A percentile compares a stretch with the other conserved stretches of the same genome.
phyloP scores from a whole-genome alignment of 2,888 invertebrate species.

The Cremastinae sp. region DNA sequence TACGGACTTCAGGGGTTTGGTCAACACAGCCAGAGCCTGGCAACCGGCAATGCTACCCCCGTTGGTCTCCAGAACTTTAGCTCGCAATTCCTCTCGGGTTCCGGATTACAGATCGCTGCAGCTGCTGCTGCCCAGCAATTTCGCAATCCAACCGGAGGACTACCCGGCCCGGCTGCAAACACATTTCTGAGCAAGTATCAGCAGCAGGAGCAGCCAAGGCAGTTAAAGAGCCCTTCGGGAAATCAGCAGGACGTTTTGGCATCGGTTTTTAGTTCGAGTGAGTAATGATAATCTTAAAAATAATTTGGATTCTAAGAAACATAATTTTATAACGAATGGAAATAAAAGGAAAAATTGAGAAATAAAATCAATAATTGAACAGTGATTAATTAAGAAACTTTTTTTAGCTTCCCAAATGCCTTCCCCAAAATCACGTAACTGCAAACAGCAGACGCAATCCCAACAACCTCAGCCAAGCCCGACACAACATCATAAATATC shows the following conservation, averaged over 20 bases:
- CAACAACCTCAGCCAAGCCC: slow-evolving; percentile 82
- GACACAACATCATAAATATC: slow-evolving; percentile 82
- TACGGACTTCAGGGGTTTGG: slow-evolving; percentile 80
- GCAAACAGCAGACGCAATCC: slow-evolving; percentile 81
- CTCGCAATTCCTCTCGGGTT: slow-evolving; percentile 83
- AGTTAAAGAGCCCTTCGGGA: slow-evolving; percentile 78
- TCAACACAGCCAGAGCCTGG: slow-evolving; percentile 77
- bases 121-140: slow-evolving; percentile 86
- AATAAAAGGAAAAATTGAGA: too few species aligned
- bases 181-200: slow-evolving; percentile 78
- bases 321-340: too few species aligned
- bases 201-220: slow-evolving; percentile 78
- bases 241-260: slow-evolving; percentile 81
- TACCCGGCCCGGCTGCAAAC: slow-evolving; percentile 76
- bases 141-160: slow-evolving; percentile 82
- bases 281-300: slow-evolving; percentile 65
- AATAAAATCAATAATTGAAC: too few species aligned
- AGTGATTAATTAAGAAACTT: slow-evolving; percentile 16
- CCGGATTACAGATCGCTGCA: slow-evolving; percentile 84
- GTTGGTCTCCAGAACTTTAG: slow-evolving; percentile 81
- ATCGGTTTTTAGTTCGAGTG: slow-evolving; percentile 83
- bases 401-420: slow-evolving; percentile 82
- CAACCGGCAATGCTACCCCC: slow-evolving; percentile 78
- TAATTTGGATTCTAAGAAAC: slow-evolving; percentile 7
- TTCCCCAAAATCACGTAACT: slow-evolving; percentile 83